Conservation (phyloP, 2,888 invertebrate species). For the Caenorhabditis macrosperma region DNA sequence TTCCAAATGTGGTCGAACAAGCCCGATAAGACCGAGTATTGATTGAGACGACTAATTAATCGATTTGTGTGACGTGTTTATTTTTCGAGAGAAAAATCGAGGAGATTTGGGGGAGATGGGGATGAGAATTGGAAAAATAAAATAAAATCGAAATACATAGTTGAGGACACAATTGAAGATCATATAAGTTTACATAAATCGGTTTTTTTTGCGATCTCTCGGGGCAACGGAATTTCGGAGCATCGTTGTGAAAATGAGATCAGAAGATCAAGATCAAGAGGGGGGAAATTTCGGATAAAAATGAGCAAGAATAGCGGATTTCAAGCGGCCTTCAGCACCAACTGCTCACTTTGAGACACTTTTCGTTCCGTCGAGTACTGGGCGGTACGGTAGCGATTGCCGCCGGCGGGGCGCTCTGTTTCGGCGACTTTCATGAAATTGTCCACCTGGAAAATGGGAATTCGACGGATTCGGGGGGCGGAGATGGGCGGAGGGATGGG, state of each 20-base stretch:
- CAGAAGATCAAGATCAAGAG: no score
- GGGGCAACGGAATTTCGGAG: no score
- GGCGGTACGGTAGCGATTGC: slow-evolving; percentile 44
- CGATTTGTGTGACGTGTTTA: neutral
- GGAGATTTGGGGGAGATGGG: no score
- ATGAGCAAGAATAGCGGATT: neutral
- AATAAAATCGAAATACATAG: no score
- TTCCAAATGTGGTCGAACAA: slow-evolving; percentile 73
- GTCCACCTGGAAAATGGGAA: slow-evolving; percentile 69
- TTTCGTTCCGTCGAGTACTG: slow-evolving; percentile 15
- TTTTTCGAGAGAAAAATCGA: no score
- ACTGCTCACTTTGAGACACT: slow-evolving; percentile 30
- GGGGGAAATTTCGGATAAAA: no score
- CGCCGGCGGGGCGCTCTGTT: slow-evolving; percentile 66
- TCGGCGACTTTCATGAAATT: slow-evolving; percentile 79
- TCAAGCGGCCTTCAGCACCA: slow-evolving; percentile 33
- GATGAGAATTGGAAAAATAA: no score
- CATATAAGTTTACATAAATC: no score
- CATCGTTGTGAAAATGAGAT: no score
- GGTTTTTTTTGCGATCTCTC: no score
- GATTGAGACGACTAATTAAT: neutral
- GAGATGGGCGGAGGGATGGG: neutral
- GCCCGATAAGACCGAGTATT: slow-evolving; percentile 69
- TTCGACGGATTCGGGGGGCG: neutral
- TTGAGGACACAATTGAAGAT: no score